These are phyloP conservation scores for Drosophila acutilabella DNA, from an alignment of 2,888 invertebrate species.

Conservation along the genomic window DNA sequence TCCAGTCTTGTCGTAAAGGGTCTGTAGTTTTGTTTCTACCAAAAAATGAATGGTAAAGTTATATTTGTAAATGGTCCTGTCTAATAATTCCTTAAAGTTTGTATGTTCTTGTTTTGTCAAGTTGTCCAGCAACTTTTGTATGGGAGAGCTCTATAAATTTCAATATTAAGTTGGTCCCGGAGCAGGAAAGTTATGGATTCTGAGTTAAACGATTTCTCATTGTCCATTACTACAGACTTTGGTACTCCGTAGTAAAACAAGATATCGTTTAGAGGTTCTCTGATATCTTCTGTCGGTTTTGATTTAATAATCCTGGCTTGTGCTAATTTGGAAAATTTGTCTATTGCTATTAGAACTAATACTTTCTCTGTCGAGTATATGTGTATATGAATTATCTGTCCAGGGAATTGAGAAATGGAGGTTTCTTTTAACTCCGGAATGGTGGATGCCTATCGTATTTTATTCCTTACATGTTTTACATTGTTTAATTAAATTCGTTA, in stretches of 20 bases:
- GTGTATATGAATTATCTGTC: slow-evolving; percentile 27
- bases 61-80: slow-evolving; percentile 21
- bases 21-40: slow-evolving; percentile 19
- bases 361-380: slow-evolving; percentile 30
- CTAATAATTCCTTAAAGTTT: slow-evolving; percentile 24
- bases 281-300: slow-evolving; percentile 22
- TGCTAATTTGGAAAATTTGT: slow-evolving; percentile 23
- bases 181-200: slow-evolving; percentile 17
- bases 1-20: slow-evolving; percentile 19
- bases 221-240: slow-evolving; percentile 24
- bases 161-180: no score
- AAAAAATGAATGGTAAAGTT: slow-evolving; percentile 20
- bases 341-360: slow-evolving; percentile 30
- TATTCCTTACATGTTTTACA: no score
- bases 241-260: slow-evolving; percentile 19
- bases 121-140: no score
- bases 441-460: no score
- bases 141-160: no score
- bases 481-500: no score
- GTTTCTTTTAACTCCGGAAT: no score
- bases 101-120: slow-evolving; percentile 8
- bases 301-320: slow-evolving; percentile 19
- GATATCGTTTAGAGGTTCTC: slow-evolving; percentile 15
- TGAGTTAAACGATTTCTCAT: slow-evolving; percentile 32
- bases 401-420: no score